A percentile compares a stretch with the other conserved stretches of the same genome.
Conservation (phyloP, 1,140 invertebrate species). For the Zaprionus capensis region DNA sequence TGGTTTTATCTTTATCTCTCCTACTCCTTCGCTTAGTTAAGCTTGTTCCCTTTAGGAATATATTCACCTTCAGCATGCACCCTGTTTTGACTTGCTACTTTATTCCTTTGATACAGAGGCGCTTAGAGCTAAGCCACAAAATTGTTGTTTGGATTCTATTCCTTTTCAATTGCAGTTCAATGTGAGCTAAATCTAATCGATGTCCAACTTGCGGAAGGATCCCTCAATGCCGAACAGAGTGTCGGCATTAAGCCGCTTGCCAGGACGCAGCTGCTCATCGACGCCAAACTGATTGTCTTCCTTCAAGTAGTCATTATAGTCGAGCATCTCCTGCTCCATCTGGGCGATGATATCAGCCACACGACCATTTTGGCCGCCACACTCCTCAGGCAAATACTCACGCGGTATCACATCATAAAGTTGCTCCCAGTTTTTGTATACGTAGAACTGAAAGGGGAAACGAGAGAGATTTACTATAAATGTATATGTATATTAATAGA, state of each 20-base stretch:
- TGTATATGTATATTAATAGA: background rate
- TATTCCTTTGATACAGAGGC: constrained; percentile 19
- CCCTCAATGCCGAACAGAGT: constrained; percentile 86
- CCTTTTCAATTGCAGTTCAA: constrained; percentile 22
- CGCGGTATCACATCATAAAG: constrained; percentile 84
- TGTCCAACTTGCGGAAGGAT: constrained; percentile 85
- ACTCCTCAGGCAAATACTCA: constrained; percentile 86
- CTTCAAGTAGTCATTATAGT: constrained; percentile 84
- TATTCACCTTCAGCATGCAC: background rate
- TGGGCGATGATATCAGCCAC: constrained; percentile 84
- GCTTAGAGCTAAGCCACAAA: constrained; percentile 24
- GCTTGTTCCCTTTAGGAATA: background rate
- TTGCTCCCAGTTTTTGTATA: constrained; percentile 85
- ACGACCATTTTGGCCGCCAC: constrained; percentile 85
- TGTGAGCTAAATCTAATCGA: constrained; percentile 61
- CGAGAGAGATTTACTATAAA: background rate
- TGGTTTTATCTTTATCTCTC: background rate
- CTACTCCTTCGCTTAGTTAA: background rate
- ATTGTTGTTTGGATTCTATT: constrained; percentile 5
- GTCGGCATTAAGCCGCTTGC: constrained; percentile 84
- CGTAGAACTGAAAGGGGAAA: constrained; percentile 62
- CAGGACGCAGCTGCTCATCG: constrained; percentile 86
- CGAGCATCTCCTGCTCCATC: constrained; percentile 85
- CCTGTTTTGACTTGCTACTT: constrained; percentile 19
- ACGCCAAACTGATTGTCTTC: constrained; percentile 85